Base-by-base conservation (phyloP, 2,888 invertebrate species). In the Drosophila mulleri region DNA sequence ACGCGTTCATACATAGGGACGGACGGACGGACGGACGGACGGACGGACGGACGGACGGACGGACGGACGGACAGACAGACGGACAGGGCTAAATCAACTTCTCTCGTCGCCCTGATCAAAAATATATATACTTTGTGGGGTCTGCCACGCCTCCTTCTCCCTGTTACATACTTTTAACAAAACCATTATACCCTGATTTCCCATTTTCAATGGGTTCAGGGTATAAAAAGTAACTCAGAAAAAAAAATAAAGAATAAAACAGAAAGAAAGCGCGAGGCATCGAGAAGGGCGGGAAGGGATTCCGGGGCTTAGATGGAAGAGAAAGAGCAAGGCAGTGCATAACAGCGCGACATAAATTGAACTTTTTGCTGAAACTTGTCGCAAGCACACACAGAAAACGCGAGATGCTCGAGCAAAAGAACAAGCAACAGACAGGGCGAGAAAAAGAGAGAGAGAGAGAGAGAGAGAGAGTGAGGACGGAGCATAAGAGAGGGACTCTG, bases 291-390 rank as follows among this genome's bases (percentile, higher is more conserved):
- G 5, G 8, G 16, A 2, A 39, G 2, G 23, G 35, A 23, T 42
- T 53, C 41, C n/a, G 18, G 37, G 39, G 14, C 37, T 23, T 42
- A 41, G 44, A 41, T 20, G 20, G 39, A 11, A 20, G 29, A 16
- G 37, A 9, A 16, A 35, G 29, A n/a, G 42, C 54, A 29, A 37
- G 50, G 18, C 50, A 63, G 63, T 81, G 84, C 84, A 84, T 65
- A 75, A 78, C 88, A 84, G 81, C 70, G 81, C 83, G 76, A 81
- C 82, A 82, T 85, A 87, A 85, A 89, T 89, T 85, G 80, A 85
- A 87, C 88, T 89, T 87, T 89, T 88, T 74, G 70, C 81, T 75
- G 32, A 68, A 80, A 74, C 78, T 80, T 79, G 78, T 80, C 74
- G 70, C 78, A 47, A 69, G 56, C 41, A 57, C 57, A 72, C 63